A percentile compares a stretch with the other conserved stretches of the same genome.
phyloP scores from a whole-genome alignment of 2,888 invertebrate genomes.

The Punctoribates punctum region DNA sequence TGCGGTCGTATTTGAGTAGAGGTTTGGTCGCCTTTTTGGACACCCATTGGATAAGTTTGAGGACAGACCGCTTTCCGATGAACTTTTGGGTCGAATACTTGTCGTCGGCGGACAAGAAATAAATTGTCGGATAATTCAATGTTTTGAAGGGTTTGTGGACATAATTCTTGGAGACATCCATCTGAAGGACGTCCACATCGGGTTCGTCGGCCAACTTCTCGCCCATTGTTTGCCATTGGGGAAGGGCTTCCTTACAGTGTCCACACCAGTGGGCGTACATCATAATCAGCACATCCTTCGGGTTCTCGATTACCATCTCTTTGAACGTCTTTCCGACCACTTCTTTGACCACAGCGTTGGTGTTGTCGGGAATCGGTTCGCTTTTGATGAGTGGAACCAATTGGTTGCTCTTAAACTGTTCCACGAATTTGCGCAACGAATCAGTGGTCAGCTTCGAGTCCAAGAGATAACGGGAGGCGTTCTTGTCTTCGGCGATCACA shows the following conservation, averaged over 20 bases:
- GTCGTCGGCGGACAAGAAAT: background rate
- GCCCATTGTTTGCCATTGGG: constrained; percentile 88
- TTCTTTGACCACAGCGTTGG: constrained; percentile 59
- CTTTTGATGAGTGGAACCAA: constrained; percentile 91
- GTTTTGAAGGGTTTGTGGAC: constrained; percentile 82
- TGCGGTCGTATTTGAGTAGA: too few species aligned
- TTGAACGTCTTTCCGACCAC: constrained; percentile 97
- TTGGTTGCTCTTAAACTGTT: constrained; percentile 63
- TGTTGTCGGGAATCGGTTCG: constrained; percentile 83
- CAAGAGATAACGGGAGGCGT: background rate
- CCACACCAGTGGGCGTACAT: constrained; percentile 99
- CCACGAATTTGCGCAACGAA: constrained; percentile 65
- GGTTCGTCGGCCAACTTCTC: constrained; percentile 72
- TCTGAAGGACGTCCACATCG: constrained; percentile 80
- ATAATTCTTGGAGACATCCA: constrained; percentile 99
- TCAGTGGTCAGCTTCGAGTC: background rate
- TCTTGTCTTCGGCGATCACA: background rate
- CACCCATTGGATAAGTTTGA: background rate
- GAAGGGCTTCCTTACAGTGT: constrained; percentile 92
- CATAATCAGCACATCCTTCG: constrained; percentile 88
- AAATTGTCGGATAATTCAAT: background rate
- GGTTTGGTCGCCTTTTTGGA: background rate
- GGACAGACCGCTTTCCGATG: background rate
- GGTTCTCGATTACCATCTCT: constrained; percentile 82
- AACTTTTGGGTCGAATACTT: background rate